Percentiles rank a stretch among this genome's conserved stretches.
Conservation (phyloP, 2,888 invertebrate genomes). For the Plutella xylostella region DNA sequence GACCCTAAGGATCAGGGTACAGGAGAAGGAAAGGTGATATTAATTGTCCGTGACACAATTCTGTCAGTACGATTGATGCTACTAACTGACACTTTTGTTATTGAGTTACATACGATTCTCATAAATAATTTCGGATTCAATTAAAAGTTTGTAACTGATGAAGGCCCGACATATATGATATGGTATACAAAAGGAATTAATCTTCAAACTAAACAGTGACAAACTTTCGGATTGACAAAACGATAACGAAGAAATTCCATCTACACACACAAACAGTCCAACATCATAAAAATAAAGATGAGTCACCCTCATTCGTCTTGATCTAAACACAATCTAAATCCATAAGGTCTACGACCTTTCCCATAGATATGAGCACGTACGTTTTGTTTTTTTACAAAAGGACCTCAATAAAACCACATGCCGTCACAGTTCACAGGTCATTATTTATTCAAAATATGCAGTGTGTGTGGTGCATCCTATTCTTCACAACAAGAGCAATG, state of each 20-base stretch:
- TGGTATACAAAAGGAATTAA: too few species aligned
- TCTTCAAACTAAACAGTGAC: too few species aligned
- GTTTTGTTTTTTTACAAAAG: constrained; percentile 17
- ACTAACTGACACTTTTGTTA: constrained; percentile 7
- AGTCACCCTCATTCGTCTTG: constrained; percentile 6
- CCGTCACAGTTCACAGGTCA: constrained; percentile 46
- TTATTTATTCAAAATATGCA: constrained; percentile 64
- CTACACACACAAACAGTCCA: too few species aligned
- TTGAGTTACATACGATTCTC: not conserved
- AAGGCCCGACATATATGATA: too few species aligned
- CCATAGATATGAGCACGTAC: constrained; percentile 31
- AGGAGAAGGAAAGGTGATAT: constrained; percentile 22
- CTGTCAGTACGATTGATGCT: constrained; percentile 52
- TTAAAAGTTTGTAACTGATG: too few species aligned
- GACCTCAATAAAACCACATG: constrained; percentile 20
- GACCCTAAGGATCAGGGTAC: constrained; percentile 35
- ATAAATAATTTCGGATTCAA: not conserved
- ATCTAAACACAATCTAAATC: constrained; percentile 26
- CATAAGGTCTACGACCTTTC: constrained; percentile 34
- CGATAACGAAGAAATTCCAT: too few species aligned
- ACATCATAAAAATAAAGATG: constrained; percentile 6
- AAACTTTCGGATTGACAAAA: too few species aligned
- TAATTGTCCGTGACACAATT: constrained; percentile 60
- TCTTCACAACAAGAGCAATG: constrained; percentile 22
- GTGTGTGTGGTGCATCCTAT: constrained; percentile 36